These are phyloP conservation scores for Sialis lutaria DNA, from an alignment of 2,888 invertebrate species.

Conservation along the genomic window DNA sequence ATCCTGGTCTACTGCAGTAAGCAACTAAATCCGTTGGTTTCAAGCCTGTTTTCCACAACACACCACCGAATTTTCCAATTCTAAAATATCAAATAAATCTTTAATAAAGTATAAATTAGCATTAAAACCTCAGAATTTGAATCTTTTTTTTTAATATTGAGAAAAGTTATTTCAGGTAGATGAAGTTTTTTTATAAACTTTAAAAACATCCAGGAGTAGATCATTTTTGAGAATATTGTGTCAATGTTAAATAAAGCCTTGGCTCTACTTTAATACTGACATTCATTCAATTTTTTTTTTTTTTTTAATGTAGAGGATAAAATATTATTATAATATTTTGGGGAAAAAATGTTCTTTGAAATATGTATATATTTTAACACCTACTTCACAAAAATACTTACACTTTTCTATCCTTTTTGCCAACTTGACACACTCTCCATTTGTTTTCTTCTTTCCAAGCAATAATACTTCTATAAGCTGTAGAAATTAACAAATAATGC, in stretches of 20 bases:
- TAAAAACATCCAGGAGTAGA: too few relatives aligned
- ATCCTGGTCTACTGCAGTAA: constrained; percentile 66
- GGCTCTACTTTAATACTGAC: too few relatives aligned
- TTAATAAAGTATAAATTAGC: constrained; percentile 1
- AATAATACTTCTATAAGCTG: constrained; percentile 64
- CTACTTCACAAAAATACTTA: constrained; percentile 21
- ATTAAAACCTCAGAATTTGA: neutral
- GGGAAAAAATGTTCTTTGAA: too few relatives aligned
- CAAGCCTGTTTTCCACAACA: constrained; percentile 35
- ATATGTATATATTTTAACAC: too few relatives aligned
- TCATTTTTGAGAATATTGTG: too few relatives aligned
- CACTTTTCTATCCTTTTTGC: constrained; percentile 75
- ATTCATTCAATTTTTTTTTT: too few relatives aligned
- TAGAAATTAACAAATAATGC: constrained; percentile 60
- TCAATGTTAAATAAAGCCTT: too few relatives aligned
- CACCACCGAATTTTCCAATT: constrained; percentile 44
- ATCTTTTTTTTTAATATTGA: neutral
- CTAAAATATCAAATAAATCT: constrained; percentile 18
- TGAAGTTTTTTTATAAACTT: neutral
- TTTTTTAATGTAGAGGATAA: too few relatives aligned
- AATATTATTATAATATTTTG: too few relatives aligned
- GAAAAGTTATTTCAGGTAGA: neutral
- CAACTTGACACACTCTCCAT: constrained; percentile 63
- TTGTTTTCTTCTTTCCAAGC: constrained; percentile 45
- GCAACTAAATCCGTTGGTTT: constrained; percentile 31